phyloP scores from a whole-genome alignment of 2,888 invertebrate species.

The Epinotia ramella region DNA sequence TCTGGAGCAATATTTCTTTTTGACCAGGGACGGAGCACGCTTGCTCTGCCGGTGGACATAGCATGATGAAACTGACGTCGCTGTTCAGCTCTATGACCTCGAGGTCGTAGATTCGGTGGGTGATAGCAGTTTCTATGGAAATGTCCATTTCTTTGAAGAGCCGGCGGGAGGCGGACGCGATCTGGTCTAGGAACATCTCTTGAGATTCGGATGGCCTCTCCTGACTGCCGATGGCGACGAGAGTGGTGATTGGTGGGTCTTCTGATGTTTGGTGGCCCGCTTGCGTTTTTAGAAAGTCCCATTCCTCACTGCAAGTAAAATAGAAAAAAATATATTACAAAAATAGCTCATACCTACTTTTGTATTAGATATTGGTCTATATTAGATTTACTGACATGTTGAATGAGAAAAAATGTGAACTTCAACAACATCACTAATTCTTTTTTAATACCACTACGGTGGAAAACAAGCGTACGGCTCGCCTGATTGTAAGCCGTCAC shows the following conservation, averaged over 20 bases:
- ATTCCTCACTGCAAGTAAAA: conserved; percentile 92
- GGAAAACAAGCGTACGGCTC: no score
- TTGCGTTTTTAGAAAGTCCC: conserved; percentile 93
- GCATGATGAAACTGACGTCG: conserved; percentile 96
- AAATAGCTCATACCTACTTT: no score
- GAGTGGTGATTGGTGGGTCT: conserved; percentile 68
- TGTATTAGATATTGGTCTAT: no score
- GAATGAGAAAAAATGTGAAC: no score
- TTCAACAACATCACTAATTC: no score
- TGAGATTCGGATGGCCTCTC: conserved; percentile 90
- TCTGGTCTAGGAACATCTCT: conserved; percentile 91
- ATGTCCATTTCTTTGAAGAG: conserved; percentile 94
- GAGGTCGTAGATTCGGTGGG: conserved; percentile 94
- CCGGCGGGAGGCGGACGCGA: conserved; percentile 90
- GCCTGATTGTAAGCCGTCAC: no score
- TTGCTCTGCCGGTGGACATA: conserved; percentile 96
- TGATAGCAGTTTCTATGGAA: conserved; percentile 87
- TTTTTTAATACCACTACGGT: no score
- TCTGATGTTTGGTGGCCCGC: conserved; percentile 66
- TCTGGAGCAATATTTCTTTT: conserved; percentile 92
- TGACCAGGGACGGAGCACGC: conserved; percentile 96
- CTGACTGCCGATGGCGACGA: conserved; percentile 62
- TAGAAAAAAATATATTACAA: conserved; percentile 12
- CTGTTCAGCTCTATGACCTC: conserved; percentile 97
- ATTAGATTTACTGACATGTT: no score